Evolutionary conservation across 2,888 invertebrate genomes (phyloP), one percentile per base, ranked within the genome.

Genomic region (Andrena marginata): DNA sequence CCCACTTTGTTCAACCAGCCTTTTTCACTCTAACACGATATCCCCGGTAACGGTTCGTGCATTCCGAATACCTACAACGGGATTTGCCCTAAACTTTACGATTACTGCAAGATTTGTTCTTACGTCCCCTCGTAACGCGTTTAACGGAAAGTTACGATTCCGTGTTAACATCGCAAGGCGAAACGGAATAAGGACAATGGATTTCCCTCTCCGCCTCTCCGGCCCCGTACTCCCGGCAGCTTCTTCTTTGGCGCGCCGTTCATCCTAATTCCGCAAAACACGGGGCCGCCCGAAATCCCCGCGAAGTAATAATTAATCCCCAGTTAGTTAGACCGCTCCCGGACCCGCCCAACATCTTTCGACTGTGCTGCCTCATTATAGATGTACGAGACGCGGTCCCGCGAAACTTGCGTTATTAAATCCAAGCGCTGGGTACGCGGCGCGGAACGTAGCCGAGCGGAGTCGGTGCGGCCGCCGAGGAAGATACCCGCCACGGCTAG

Each of bases 341-440:
- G 62, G 60, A 67, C 70, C 56, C 20, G 42, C 16, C 42, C 59
- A 49, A 48, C 60, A 49, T 70, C 62, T 68, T 54, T 59, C 60
- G n/a, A 0, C 4, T 10, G 56, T 3, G 60, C 35, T 13, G 48
- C 33, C 31, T 31, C 8, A 29, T 82, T 62, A 63, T 77, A 63
- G 77, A 70, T 49, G 77, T 31, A 67, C 42, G 77, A 65, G 74
- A 78, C 73, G 76, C 70, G 68, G 48, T 35, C 26, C 48, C 29
- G 67, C 54, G 82, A 65, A 76, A 77, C 80, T 79, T 63, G 67
- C 73, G 84, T 86, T 86, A 88, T 87, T 88, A 88, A 88, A 88
- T 87, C 76, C 81, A 84, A 81, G 69, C 85, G 79, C 67, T 87
- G 16, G 13, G 42, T 5, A 78, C 73, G 68, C 60, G 83, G 60